Evolutionary conservation across 2,888 invertebrate genomes (phyloP), one percentile per base, ranked within the genome.

Genomic region (Aphidius colemani): DNA sequence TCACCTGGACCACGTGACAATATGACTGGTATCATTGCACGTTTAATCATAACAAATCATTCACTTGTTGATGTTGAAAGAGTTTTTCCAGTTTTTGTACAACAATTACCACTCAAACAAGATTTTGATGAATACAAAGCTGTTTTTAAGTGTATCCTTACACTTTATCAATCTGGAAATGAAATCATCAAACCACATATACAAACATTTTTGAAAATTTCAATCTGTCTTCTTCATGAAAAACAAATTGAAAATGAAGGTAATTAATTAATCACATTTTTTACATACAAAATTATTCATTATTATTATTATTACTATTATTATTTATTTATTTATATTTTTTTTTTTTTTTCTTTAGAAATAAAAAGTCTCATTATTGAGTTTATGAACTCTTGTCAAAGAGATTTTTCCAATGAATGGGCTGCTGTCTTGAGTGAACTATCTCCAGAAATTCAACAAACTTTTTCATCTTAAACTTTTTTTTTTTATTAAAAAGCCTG

Each of bases 81-180:
- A 81, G 87, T 92, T 6, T 85, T 92, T 67, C 90, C 92, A 1
- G 89, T 88, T 7, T 87, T 91, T 64, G 81, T 93, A 3, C 85
- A 87, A 72, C 87, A 89, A 78, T 82, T 93, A 63, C 93, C 93
- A 1, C 79, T 93, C 57, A 86, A 88, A 66, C 88, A 90, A 78
- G 93, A 93, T 78, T 87, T 87, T 70, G 88, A 89, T 70, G 93
- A 93, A 78, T 90, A 91, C 74, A 85, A 86, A 59, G 87, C 90
- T 7, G 86, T 93, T 8, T 88, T 89, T 67, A 87, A 86, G 70
- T 88, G 90, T 73, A 85, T 93, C 68, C 83, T 85, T 59, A 81
- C 85, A 9, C 83, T 93, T 9, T 91, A 90, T 73, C 84, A 86
- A 71, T 85, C 86, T 68, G 88, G 88, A 3, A 86, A 88, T 73